Conservation (phyloP, 1,140 invertebrate species). For the Schlechtendalia chinensis region DNA sequence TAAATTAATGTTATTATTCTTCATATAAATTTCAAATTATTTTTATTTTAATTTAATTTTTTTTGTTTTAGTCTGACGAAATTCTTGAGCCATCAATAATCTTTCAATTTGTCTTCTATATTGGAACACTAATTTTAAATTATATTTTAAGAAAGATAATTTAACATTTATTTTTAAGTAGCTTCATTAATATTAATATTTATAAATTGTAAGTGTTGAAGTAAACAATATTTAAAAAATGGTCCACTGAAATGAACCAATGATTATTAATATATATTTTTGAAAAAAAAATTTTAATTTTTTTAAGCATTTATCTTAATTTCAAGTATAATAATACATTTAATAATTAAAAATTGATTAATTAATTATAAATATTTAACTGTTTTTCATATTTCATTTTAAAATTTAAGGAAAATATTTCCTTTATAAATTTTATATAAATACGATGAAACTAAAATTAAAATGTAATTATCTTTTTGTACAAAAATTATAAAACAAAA, state of each 20-base stretch:
- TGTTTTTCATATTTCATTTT: too few relatives aligned
- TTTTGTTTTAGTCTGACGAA: slow-evolving; percentile 30
- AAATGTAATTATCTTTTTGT: too few relatives aligned
- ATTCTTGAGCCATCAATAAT: slow-evolving; percentile 13
- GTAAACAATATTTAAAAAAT: neutral
- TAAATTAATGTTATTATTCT: too few relatives aligned
- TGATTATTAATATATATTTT: neutral
- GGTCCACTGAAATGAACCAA: neutral
- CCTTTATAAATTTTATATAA: too few relatives aligned
- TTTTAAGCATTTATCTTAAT: too few relatives aligned
- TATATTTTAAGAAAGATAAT: slow-evolving; percentile 18
- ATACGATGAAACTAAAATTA: too few relatives aligned
- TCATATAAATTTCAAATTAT: neutral
- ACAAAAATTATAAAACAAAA: too few relatives aligned
- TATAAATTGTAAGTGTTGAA: neutral
- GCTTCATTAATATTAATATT: neutral
- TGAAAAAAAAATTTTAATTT: too few relatives aligned
- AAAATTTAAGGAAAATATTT: too few relatives aligned
- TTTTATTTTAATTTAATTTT: slow-evolving; percentile 18
- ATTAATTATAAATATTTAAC: too few relatives aligned
- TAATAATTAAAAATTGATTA: too few relatives aligned
- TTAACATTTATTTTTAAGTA: neutral
- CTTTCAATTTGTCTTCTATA: slow-evolving; percentile 15
- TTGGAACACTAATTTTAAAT: slow-evolving; percentile 24
- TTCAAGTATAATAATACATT: too few relatives aligned